Base-by-base conservation (phyloP, 1,140 invertebrate species). In the Habropoda laboriosa region DNA sequence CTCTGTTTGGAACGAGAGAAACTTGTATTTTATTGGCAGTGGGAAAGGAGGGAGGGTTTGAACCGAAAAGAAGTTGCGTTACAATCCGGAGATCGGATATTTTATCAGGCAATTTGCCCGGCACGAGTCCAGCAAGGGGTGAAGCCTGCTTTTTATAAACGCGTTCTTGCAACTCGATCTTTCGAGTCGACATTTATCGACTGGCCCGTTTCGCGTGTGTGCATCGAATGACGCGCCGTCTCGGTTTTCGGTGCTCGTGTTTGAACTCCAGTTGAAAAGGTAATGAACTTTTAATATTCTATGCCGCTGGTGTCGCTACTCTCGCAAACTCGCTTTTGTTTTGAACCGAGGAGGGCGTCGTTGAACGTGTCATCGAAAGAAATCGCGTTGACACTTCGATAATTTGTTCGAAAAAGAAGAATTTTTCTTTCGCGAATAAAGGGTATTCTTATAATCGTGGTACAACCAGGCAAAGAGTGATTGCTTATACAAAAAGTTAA, bases 211-310 rank as follows among this genome's bases (percentile, higher is more conserved):
- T 18, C 35, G 18, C 24, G 16, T 30, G 24, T 27, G 13, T 21
- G 18, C 13, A 32, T 32, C 55, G 55, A n/a, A 60, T 49, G 32
- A 42, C 18, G 18, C 30, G 18, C 30, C 58, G 58, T 6, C 24
- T 42, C 7, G 12, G 6, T 30, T 40, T 75, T 55, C 21, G 47
- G 35, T 21, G 8, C 47, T 66, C 72, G n/a, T n/a, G 35, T 21
- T n/a, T 6, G 27, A 32, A 53, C n/a, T 30, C 24, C n/a, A 45
- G 47, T n/a, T 27, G 13, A 42, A 53, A n/a, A 49, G 72, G 35
- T 75, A 6, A 27, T 75, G 60, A 75, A 75, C 72, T 30, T 64
- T 64, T 55, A 55, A 51, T 12, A 64, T n/a, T 49, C 30, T 40
- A 35, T 67, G 30, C 27, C 42, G 27, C 30, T 24, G 18, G 32